Evolutionary conservation across 1,140 invertebrate species (phyloP).

Genomic region (Conopomorpha cramerella): DNA sequence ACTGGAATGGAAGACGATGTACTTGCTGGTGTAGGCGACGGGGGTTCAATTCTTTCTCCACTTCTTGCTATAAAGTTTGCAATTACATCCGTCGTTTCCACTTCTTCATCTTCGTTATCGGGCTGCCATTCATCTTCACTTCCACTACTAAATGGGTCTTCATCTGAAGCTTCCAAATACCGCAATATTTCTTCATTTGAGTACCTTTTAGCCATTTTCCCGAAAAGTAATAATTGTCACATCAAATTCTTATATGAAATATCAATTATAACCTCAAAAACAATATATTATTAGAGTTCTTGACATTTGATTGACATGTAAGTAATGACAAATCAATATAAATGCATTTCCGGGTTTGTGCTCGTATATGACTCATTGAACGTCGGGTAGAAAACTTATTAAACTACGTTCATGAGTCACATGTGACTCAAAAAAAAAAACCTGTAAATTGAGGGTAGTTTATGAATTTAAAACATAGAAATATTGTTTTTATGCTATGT

Average conservation of each 20-base stretch:
- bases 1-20: conserved; percentile 3
- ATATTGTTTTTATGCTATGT: no score
- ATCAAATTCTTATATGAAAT: no score
- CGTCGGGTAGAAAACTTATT: conserved; percentile 5
- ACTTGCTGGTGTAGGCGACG: conserved; percentile 5
- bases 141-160: neutral
- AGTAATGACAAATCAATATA: conserved; percentile 4
- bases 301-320: no score
- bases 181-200: conserved; percentile 4
- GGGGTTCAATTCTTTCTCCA: no score
- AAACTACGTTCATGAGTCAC: conserved; percentile 7
- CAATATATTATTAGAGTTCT: no score
- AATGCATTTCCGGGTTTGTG: no score
- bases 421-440: no score
- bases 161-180: conserved; percentile 5
- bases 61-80: conserved; percentile 6
- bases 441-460: no score
- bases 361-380: conserved; percentile 11
- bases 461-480: no score
- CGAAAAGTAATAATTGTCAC: no score
- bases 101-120: neutral
- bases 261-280: no score
- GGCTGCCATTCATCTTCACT: neutral
- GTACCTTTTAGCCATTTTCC: no score
- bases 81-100: neutral